Evolutionary conservation across 2,797 vertebrate genomes (phyloP), one percentile per base, ranked within the genome.

Genomic region (Aplochiton taeniatus): DNA sequence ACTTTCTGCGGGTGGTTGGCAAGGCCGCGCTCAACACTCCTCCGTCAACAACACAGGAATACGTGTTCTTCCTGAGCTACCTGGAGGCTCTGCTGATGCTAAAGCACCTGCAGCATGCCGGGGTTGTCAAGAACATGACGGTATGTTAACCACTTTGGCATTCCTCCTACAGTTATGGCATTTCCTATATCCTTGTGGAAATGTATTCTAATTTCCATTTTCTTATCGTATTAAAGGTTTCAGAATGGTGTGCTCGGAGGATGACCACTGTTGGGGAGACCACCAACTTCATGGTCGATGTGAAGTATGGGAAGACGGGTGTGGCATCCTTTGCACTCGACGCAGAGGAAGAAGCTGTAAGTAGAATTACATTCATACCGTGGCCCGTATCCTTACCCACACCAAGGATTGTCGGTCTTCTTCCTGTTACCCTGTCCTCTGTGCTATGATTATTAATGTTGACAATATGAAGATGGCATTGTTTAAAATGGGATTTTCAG

Each of bases 311-410:
- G 16, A 48, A 48, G 18, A 61, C 47, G 16, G 45, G 48, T 4
- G 59, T 61, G 59, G 59, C 59, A 20, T 48, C 59, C 16, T 0
- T 61, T 48, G 8, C 59, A 18, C 18, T 61, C 8, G 19, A 61
- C 16, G 45, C 20, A 61, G 59, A 61, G 59, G 59, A 61, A 61
- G 44, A 50, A 11, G 14, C 16, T 11, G 59, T 50, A 12, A 45
- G 57, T 59, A 43, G 13, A 17, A 6, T 31, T 31, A 31, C 31
- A 31, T 31, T 31, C 31, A 31, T 6, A 31, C 6, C 6, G n/a
- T n/a, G n/a, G n/a, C n/a, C n/a, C n/a, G n/a, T n/a, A n/a, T n/a
- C n/a, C n/a, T n/a, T n/a, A n/a, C n/a, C n/a, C n/a, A n/a, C n/a
- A n/a, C n/a, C n/a, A n/a, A n/a, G n/a, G n/a, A n/a, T n/a, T n/a